Percentiles rank a stretch among this genome's conserved stretches.
Evolutionary conservation across 2,888 invertebrate genomes (phyloP).

Genomic region (Cyclophora punctaria): DNA sequence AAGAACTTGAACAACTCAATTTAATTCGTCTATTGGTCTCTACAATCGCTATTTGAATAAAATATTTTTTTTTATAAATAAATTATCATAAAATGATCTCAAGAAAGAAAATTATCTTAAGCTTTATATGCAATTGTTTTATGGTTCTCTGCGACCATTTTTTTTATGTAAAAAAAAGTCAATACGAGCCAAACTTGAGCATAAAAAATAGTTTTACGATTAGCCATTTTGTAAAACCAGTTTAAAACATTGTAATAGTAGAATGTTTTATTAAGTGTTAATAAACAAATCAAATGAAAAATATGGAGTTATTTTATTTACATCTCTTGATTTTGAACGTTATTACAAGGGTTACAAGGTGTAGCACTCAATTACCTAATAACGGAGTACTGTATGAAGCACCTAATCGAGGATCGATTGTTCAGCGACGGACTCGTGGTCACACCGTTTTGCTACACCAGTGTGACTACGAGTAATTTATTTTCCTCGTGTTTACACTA

Average conservation of each 20-base stretch:
- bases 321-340: conserved; percentile 8
- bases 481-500: too few relatives aligned
- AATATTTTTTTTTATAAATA: conserved; percentile 18
- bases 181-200: conserved; percentile 38
- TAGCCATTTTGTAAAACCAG: conserved; percentile 58
- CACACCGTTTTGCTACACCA: too few relatives aligned
- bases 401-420: too few relatives aligned
- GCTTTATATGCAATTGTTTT: conserved; percentile 25
- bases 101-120: conserved; percentile 33
- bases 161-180: conserved; percentile 22
- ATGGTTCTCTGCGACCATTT: conserved; percentile 26
- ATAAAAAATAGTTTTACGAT: conserved; percentile 38
- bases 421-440: too few relatives aligned
- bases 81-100: conserved; percentile 44
- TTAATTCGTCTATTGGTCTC: background rate
- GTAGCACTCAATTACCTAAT: background rate
- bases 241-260: conserved; percentile 45
- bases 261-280: conserved; percentile 64
- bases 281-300: conserved; percentile 48
- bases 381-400: too few relatives aligned
- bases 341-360: background rate
- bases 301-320: too few relatives aligned
- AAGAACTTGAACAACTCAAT: too few relatives aligned
- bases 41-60: conserved; percentile 10
- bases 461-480: too few relatives aligned